Conservation (phyloP, 2,888 invertebrate species). For the Sinopyrophorus schimmeli region DNA sequence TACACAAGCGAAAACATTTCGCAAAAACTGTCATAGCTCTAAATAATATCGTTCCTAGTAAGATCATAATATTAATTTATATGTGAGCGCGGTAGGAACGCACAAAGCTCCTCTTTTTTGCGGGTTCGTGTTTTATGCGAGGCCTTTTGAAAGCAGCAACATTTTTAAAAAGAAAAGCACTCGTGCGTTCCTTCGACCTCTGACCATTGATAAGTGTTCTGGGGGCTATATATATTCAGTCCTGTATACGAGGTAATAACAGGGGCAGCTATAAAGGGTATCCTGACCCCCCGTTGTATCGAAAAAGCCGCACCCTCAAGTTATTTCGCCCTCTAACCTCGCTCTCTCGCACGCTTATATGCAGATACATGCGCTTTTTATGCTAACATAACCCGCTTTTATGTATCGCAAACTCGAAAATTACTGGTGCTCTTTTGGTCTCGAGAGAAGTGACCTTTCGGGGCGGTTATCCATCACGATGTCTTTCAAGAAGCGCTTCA, state of each 20-base stretch:
- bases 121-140: background rate
- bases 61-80: too few relatives aligned
- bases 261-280: conserved; percentile 29
- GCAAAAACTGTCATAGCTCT: too few relatives aligned
- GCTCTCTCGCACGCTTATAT: conserved; percentile 23
- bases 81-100: background rate
- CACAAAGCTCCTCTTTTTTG: background rate
- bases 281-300: conserved; percentile 21
- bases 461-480: conserved; percentile 13
- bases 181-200: conserved; percentile 26
- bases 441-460: conserved; percentile 7
- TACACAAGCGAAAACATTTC: too few relatives aligned
- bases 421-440: conserved; percentile 15
- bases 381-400: conserved; percentile 20
- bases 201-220: conserved; percentile 28
- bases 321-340: conserved; percentile 16
- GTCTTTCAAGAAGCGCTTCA: background rate
- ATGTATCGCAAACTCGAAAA: conserved; percentile 16
- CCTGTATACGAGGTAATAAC: conserved; percentile 28
- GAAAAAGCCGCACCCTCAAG: conserved; percentile 13
- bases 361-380: conserved; percentile 25
- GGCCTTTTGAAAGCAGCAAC: conserved; percentile 2
- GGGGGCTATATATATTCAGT: conserved; percentile 28
- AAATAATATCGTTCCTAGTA: too few relatives aligned
- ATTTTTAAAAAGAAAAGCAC: conserved; percentile 22